Base-by-base conservation (phyloP, 2,797 vertebrate genomes). In the Lophius americanus region DNA sequence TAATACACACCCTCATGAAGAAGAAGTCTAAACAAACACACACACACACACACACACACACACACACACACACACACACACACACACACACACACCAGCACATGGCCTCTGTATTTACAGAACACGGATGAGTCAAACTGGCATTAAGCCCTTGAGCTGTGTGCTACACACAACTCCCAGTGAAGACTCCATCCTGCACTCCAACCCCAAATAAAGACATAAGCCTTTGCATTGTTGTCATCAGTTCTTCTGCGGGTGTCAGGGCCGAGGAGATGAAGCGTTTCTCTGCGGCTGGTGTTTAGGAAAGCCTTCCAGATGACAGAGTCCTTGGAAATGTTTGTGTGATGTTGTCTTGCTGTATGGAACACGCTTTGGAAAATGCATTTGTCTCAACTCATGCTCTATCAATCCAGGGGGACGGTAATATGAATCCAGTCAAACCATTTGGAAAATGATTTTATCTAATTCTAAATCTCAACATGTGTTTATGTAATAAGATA, bases 131-230 rank as follows among this genome's bases (percentile, higher is more conserved):
- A 82, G 78, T 88, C 83, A 79, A 87, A 77, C 77, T 79, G 76
- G 68, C 53, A 33, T 66, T 76, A 77, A 87, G 84, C 83, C 79
- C 76, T 78, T 75, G 68, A 82, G 83, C 79, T 81, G 74, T 84
- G 79, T 88, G 67, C 83, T 79, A 90, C 83, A 81, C 69, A 65
- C 35, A 68, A 77, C 46, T 62, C 39, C 69, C 61, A 55, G 79
- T 60, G 70, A 81, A 80, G 81, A 82, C 74, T 82, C 66, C 42
- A 36, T 63, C 59, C 74, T 64, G 85, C 12, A 48, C 88, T 89
- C 52, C 85, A 92, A 77, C 82, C 88, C 92, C 93, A 92, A 93
- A 94, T 93, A 94, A 92, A 93, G 92, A 90, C 92, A 93, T 91
- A 65, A 83, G 58, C 65, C 74, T 35, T 70, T 2, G 61, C 77